Base-by-base conservation (phyloP, 92 coral and sea anemone species). In the Chrysogorgia sp. region DNA sequence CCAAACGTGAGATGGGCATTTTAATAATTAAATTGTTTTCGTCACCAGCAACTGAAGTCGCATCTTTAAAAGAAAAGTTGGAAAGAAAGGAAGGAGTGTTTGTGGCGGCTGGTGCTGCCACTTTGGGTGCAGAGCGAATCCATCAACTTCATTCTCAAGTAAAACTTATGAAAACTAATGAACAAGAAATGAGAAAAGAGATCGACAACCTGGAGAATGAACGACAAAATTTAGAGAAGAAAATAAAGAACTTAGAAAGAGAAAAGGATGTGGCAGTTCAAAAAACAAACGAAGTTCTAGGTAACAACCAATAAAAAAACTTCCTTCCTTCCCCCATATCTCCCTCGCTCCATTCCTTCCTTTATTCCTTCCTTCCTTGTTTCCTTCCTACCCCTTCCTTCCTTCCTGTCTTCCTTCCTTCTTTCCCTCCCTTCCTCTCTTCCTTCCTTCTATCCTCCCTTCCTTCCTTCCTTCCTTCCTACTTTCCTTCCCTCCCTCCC, bases 71-170 rank as follows among this genome's bases (percentile, higher is more conserved):
- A 79, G 97, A 94, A 74, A 87, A 81, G 68, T 62, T 83, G 47
- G 98, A 91, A 34, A 85, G 88, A 58, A 89, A 88, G 40, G 79
- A 83, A 80, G 87, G 93, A 50, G 85, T 86, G 41, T 61, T 87
- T 76, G 67, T 82, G 19, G 68, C 79, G 19, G 90, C 94, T 52
- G 98, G 98, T 69, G 83, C 98, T 17, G 98, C 98, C 12, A 66
- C 86, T 2, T 67, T 94, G 62, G 98, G 97, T 29, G 97, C 98
- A 33, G 98, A 94, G 40, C 88, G 92, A 87, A 91, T 94, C 84
- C 82, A 85, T 59, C 90, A 94, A 71, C 88, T 94, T 83, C 92
- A 92, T 84, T 79, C 90, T 26, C 94, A 94, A 74, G 83, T 94
- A 71, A 83, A 86, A 23, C 63, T 85, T 25, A 45, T 89, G 14